Conservation (phyloP, 2,797 vertebrate species). For the Galagoides demidoff region DNA sequence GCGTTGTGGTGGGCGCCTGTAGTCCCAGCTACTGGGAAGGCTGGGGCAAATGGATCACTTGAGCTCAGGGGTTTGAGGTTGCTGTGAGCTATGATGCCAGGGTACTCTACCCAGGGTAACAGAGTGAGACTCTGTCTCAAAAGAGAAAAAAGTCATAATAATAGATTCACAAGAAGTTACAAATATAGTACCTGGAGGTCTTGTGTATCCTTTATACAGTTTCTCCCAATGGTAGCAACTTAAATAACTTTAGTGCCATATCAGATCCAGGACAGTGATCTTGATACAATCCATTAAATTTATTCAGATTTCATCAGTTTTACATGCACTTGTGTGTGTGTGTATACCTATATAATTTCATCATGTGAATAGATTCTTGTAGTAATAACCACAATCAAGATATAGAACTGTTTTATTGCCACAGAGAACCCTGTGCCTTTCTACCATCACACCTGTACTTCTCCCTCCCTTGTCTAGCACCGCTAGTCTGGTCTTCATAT, state of each 20-base stretch:
- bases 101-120: no score
- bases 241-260: background rate
- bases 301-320: constrained; percentile 20
- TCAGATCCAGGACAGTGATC: background rate
- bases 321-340: background rate
- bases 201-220: background rate
- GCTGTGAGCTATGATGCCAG: no score
- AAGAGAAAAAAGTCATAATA: background rate
- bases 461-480: background rate
- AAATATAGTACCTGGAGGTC: background rate
- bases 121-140: no score
- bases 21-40: no score
- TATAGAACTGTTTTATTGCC: background rate
- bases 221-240: background rate
- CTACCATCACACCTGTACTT: background rate
- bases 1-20: no score
- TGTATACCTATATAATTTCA: background rate
- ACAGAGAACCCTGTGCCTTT: background rate
- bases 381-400: background rate
- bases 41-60: no score
- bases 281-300: background rate
- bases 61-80: no score
- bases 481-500: background rate
- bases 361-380: background rate
- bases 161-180: background rate